Conservation (phyloP, 2,113 vertebrate genomes). For the Meleagris gallopavo region DNA sequence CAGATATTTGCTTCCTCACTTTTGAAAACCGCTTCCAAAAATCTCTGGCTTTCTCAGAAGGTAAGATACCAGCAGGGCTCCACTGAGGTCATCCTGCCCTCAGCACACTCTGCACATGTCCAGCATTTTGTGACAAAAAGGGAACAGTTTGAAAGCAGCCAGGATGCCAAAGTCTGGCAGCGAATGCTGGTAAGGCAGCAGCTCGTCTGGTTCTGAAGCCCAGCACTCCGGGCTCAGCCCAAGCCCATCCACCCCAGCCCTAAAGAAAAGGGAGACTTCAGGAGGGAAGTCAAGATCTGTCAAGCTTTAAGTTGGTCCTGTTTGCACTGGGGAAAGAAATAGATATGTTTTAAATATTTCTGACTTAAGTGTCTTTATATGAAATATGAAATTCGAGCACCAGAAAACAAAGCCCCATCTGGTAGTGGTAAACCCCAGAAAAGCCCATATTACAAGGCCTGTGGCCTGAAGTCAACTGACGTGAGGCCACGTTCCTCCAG, state of each 20-base stretch:
- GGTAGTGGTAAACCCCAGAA: constrained; percentile 4
- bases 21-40: background rate
- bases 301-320: background rate
- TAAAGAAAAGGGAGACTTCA: background rate
- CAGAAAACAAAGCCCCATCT: background rate
- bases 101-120: background rate
- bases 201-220: background rate
- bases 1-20: constrained; percentile 35
- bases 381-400: background rate
- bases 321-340: accelerated
- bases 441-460: background rate
- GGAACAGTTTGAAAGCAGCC: background rate
- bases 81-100: background rate
- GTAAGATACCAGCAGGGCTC: background rate
- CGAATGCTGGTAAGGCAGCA: background rate
- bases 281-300: background rate
- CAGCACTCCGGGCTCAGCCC: background rate
- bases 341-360: background rate
- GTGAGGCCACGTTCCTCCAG: background rate
- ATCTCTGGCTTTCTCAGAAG: background rate
- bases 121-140: constrained; percentile 30
- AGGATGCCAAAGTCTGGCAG: background rate
- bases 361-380: background rate
- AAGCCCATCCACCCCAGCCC: background rate
- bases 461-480: background rate